A percentile compares a stretch with the other conserved stretches of the same genome.
Evolutionary conservation across 2,797 vertebrate genomes (phyloP).

Genomic region (Acrossocheilus fasciatus): DNA sequence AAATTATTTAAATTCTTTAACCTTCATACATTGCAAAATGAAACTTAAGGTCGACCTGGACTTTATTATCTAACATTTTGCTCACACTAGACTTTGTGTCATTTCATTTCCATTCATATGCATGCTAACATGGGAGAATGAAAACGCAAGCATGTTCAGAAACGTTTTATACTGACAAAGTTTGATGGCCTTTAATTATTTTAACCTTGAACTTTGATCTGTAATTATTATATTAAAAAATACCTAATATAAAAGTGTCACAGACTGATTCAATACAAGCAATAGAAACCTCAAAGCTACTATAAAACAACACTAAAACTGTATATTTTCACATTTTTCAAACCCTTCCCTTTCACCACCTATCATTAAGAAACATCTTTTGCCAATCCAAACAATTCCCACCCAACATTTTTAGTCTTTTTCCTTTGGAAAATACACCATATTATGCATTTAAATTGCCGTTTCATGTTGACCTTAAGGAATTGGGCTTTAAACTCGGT

Average conservation of each 20-base stretch:
- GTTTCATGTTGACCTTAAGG: constrained; percentile 4
- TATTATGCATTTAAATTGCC: not conserved
- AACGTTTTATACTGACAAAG: not conserved
- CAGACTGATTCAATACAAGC: not conserved
- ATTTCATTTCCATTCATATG: not conserved
- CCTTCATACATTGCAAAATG: not conserved
- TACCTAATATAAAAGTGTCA: not conserved
- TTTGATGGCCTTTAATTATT: not conserved
- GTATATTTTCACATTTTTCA: not conserved
- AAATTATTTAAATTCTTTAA: not conserved
- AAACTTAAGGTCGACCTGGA: not conserved
- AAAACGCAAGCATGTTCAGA: not conserved
- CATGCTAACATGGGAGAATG: not conserved
- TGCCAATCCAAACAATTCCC: not conserved
- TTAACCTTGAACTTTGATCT: not conserved
- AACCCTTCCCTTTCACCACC: not conserved
- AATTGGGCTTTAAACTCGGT: not conserved
- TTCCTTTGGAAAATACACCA: not conserved
- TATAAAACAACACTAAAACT: not conserved
- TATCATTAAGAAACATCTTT: not conserved
- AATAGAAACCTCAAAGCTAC: not conserved
- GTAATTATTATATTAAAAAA: not conserved
- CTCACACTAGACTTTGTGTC: not conserved
- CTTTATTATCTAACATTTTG: not conserved
- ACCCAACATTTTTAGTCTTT: not conserved